phyloP scores from a whole-genome alignment of 2,888 invertebrate species.

The Antheraea yamamai region DNA sequence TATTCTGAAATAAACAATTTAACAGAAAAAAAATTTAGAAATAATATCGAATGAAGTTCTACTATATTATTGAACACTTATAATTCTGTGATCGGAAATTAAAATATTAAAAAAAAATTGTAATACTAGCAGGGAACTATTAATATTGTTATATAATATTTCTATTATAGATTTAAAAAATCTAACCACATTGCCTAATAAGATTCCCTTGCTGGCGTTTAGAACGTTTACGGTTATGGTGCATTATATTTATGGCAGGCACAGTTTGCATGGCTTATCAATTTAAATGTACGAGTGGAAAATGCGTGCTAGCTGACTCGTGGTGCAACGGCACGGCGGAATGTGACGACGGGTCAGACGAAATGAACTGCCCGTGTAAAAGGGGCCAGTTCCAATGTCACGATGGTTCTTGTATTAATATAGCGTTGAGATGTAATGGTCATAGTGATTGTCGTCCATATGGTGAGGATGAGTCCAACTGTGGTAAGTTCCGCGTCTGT shows the following conservation, averaged over 20 bases:
- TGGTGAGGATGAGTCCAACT: conserved; percentile 84
- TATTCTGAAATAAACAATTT: neutral
- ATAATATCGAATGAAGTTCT: neutral
- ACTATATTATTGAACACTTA: neutral
- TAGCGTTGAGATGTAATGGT: conserved; percentile 84
- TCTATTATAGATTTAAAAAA: neutral
- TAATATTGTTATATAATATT: neutral
- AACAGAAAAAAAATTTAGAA: neutral
- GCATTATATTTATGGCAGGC: conserved; percentile 70
- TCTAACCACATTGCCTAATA: conserved; percentile 9
- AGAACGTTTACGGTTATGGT: conserved; percentile 61
- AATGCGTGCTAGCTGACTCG: conserved; percentile 80
- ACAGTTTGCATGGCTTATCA: conserved; percentile 78
- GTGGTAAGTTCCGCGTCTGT: conserved; percentile 57
- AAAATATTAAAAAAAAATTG: conserved; percentile 26
- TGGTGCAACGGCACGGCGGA: conserved; percentile 79
- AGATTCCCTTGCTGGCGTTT: conserved; percentile 39
- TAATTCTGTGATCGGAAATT: conserved; percentile 7
- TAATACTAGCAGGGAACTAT: conserved; percentile 31
- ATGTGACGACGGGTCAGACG: conserved; percentile 78
- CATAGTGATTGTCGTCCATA: conserved; percentile 79
- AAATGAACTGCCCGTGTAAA: conserved; percentile 68
- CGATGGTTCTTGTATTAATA: conserved; percentile 85
- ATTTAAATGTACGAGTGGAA: conserved; percentile 85
- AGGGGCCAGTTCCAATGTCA: conserved; percentile 81